Evolutionary conservation across 1,140 invertebrate species (phyloP), one percentile per base, ranked within the genome.

Genomic region (Conus ventricosus): DNA sequence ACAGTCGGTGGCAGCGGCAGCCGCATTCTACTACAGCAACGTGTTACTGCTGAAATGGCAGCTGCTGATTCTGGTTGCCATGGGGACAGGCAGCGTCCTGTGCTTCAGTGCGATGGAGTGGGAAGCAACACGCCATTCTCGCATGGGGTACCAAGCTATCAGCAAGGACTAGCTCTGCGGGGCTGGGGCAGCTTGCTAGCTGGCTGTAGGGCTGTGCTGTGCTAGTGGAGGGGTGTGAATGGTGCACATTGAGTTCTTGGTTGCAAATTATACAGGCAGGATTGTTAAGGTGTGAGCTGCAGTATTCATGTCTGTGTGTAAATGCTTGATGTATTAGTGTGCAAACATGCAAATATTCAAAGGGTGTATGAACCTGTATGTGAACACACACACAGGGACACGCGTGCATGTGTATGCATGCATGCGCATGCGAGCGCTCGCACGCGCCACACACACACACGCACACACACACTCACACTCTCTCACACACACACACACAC

Each of bases 21-120:
- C 96, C 10, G 97, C 97, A 85, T 99, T 99, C 96, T 97, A 97
- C 94, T 99, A 99, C 95, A 98, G 98, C 85, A 97, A 96, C 10
- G 94, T 96, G 55, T 94, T 98, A 4, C 96, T 97, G 1, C 96
- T 99, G 5, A 96, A 98, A 78, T 96, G 97, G 78, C 98, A 99
- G 94, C 94, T 99, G 10, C 95, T 96, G 0, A 97, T 99, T 60
- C 94, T 99, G 11, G 96, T 97, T 0, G 95, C 97, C 0, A 96
- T 97, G 20, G 97, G 97, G 0, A 96, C 97, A 5, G 90, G 98
- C 11, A 98, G 98, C 27, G 97, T 98, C 0, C 93, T 96, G 0
- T 95, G 97, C 0, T 99, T 99, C 95, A 97, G 97, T 91, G 93
- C 96, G 27, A 97, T 99, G 13, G 98, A 99, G 93, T 97, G 96